Evolutionary conservation across 2,888 invertebrate species (phyloP), one percentile per base, ranked within the genome.

Genomic region (Lycocerus yunnanus): DNA sequence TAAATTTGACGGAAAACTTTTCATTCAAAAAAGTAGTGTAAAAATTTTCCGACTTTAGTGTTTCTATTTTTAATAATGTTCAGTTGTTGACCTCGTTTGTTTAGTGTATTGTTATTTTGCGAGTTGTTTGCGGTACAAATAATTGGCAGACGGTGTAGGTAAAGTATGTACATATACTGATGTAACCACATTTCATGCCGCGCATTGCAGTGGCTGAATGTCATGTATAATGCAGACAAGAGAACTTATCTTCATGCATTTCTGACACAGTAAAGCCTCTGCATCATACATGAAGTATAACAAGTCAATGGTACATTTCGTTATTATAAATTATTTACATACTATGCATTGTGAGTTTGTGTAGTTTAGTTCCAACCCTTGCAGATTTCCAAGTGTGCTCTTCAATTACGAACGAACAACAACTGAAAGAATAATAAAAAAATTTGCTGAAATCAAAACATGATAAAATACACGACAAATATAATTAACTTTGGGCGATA

Each of bases 141-240:
- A 73, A 74, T 74, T 74, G 74, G 74, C 71, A 73, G 66, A 73
- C 66, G 58, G 58, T 20, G 68, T 67, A 71, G 71, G 61, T 74
- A 71, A 67, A 66, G 71, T 72, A 43, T 43, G 43, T 43, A 68
- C 66, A 63, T 63, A 68, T 27, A 14, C 13, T 66, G 58, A 58
- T 63, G 70, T 66, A 61, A 65, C 67, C 60, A 75, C 72, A 69
- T 75, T 74, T 72, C 75, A 72, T 72, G 69, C 20, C 69, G 75
- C 66, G 75, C 75, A 75, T 43, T 75, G 72, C 75, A 75, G 72
- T 72, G 58, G 69, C 72, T 72, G 59, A 72, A 69, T 72, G 75
- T 69, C 72, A 75, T 75, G 75, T 69, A 72, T 75, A 75, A 75
- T 75, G 75, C 75, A 72, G 66, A 72, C 72, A 43, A 69, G 69